Conservation (phyloP, 2,797 vertebrate species). For the Paramormyrops hopkinsi region DNA sequence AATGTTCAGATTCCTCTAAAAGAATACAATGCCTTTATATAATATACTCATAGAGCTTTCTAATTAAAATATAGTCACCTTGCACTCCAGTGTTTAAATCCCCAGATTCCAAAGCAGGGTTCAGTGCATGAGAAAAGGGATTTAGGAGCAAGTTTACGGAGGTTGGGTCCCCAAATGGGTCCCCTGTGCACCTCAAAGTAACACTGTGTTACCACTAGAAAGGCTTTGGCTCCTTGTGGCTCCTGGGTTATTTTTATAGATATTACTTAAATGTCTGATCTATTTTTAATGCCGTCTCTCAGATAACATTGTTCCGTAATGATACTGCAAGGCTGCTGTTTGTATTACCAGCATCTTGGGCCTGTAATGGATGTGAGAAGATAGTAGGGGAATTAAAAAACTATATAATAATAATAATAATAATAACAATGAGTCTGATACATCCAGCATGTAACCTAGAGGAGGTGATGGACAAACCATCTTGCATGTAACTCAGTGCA, state of each 20-base stretch:
- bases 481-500: background rate
- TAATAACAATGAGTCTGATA: background rate
- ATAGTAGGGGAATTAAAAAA: background rate
- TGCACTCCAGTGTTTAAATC: background rate
- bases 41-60: background rate
- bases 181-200: background rate
- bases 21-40: background rate
- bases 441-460: background rate
- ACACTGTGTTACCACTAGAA: background rate
- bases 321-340: background rate
- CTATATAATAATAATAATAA: background rate
- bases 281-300: constrained; percentile 18
- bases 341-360: background rate
- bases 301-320: constrained; percentile 3
- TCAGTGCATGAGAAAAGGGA: background rate
- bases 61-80: background rate
- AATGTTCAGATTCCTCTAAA: background rate
- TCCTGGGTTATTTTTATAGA: constrained; percentile 22
- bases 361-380: background rate
- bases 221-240: background rate
- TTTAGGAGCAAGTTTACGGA: background rate
- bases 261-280: background rate
- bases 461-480: background rate
- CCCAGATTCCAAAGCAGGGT: background rate
- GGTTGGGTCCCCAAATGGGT: background rate